Evolutionary conservation across 1,140 invertebrate genomes (phyloP).

Genomic region (Drosophila ohnishii): DNA sequence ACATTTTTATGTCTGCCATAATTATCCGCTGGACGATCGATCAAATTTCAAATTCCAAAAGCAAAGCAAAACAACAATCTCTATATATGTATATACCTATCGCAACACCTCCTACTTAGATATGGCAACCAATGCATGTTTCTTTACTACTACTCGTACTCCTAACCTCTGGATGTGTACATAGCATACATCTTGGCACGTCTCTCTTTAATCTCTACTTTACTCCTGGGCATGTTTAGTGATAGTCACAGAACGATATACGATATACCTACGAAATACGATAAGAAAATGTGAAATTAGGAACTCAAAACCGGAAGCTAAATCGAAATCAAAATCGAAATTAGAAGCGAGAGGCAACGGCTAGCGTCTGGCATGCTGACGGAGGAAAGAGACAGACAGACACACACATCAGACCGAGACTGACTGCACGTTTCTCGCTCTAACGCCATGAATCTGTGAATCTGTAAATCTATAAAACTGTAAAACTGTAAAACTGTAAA

Average conservation of each 20-base stretch:
- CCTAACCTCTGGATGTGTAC: constrained; percentile 49
- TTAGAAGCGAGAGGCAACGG: constrained; percentile 12
- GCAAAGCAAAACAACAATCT: constrained; percentile 61
- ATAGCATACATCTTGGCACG: constrained; percentile 48
- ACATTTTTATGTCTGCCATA: constrained; percentile 83
- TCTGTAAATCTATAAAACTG: background rate
- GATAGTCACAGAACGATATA: constrained; percentile 53
- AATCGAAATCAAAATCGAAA: constrained; percentile 1
- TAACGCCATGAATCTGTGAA: constrained; percentile 11
- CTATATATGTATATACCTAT: constrained; percentile 52
- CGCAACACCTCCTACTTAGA: constrained; percentile 48
- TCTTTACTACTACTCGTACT: constrained; percentile 44
- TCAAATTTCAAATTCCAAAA: constrained; percentile 74
- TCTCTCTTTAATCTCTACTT: constrained; percentile 47
- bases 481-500: background rate
- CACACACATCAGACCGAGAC: constrained; percentile 18
- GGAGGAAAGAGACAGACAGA: constrained; percentile 26
- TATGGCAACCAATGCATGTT: constrained; percentile 67
- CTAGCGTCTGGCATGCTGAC: constrained; percentile 14
- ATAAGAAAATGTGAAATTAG: constrained; percentile 2
- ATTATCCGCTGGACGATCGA: constrained; percentile 64
- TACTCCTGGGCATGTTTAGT: constrained; percentile 60
- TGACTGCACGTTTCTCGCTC: constrained; percentile 39
- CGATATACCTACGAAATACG: constrained; percentile 25
- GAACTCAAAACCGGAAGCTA: background rate